Evolutionary conservation across 1,140 invertebrate genomes (phyloP).

Genomic region (Macrobrachium rosenbergii): DNA sequence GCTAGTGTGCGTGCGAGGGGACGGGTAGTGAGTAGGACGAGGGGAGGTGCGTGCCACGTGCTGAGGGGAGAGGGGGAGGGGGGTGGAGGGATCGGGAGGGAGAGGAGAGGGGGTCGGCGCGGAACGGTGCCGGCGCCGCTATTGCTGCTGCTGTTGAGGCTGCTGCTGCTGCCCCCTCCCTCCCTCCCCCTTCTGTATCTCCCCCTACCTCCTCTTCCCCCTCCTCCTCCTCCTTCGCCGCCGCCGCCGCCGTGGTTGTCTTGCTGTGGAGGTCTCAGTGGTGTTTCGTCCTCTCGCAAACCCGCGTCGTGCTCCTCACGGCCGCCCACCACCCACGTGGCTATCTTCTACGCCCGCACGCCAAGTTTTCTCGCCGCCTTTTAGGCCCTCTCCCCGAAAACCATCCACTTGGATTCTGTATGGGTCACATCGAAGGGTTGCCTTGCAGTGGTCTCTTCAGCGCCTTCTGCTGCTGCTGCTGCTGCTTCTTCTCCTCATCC

Average conservation of each 20-base stretch:
- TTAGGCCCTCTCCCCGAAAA: not conserved
- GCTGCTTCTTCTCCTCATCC: not conserved
- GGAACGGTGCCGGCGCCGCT: conserved; percentile 19
- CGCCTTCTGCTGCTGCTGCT: not conserved
- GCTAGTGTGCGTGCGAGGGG: conserved; percentile 18
- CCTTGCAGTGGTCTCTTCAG: conserved; percentile 9
- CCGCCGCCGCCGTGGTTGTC: conserved; percentile 10
- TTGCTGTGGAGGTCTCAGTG: not conserved
- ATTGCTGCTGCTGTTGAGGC: not conserved
- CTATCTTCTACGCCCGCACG: conserved; percentile 3
- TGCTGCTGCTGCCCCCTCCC: not conserved
- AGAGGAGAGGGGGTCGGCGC: not conserved
- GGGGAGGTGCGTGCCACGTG: conserved; percentile 26
- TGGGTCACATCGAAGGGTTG: not conserved
- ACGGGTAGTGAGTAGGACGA: not conserved
- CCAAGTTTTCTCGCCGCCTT: conserved; percentile 1
- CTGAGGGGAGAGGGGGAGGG: not conserved
- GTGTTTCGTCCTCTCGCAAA: conserved; percentile 14
- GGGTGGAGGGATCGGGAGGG: too few species aligned
- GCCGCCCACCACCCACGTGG: conserved; percentile 14
- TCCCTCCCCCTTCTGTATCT: too few species aligned
- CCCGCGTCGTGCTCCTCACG: conserved; percentile 18
- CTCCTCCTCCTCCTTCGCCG: not conserved
- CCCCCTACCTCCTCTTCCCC: too few species aligned
- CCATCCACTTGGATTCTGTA: not conserved